These are phyloP conservation scores for Chloropsis hardwickii DNA, from an alignment of 2,113 vertebrate genomes.

Conservation along the genomic window DNA sequence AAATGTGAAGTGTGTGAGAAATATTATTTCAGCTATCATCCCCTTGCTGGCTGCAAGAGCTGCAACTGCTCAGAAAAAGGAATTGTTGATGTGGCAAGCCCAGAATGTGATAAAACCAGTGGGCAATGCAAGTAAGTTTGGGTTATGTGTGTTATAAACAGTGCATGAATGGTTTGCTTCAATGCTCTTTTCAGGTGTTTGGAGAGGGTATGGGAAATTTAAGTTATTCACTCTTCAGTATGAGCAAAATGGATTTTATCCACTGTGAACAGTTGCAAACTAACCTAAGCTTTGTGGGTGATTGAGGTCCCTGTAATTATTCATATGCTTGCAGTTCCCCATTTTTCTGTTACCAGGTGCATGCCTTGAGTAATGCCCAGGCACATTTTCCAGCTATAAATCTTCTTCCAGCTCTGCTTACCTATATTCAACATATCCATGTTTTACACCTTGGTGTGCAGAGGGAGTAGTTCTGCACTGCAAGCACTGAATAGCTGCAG, in stretches of 20 bases:
- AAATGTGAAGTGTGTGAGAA: conserved; percentile 80
- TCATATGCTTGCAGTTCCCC: background rate
- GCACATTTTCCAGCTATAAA: background rate
- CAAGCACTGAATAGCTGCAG: background rate
- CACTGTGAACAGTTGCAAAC: background rate
- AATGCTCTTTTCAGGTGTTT: background rate
- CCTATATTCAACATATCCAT: background rate
- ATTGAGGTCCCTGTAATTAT: background rate
- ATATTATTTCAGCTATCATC: conserved; percentile 86
- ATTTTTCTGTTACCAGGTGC: background rate
- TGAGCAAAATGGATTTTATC: background rate
- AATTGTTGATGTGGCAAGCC: background rate
- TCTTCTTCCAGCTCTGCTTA: background rate
- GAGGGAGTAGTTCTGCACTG: background rate
- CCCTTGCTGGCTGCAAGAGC: conserved; percentile 83
- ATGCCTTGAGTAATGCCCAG: background rate
- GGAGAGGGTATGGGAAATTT: background rate
- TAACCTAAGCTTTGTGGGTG: background rate
- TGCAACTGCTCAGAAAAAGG: conserved; percentile 86
- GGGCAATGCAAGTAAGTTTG: conserved; percentile 89
- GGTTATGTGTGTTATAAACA: background rate
- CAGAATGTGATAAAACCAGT: conserved; percentile 75
- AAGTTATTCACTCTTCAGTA: background rate
- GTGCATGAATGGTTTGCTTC: background rate
- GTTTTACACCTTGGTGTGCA: background rate